phyloP scores from a whole-genome alignment of 2,888 invertebrate species.

The Oxycera nigricornis region DNA sequence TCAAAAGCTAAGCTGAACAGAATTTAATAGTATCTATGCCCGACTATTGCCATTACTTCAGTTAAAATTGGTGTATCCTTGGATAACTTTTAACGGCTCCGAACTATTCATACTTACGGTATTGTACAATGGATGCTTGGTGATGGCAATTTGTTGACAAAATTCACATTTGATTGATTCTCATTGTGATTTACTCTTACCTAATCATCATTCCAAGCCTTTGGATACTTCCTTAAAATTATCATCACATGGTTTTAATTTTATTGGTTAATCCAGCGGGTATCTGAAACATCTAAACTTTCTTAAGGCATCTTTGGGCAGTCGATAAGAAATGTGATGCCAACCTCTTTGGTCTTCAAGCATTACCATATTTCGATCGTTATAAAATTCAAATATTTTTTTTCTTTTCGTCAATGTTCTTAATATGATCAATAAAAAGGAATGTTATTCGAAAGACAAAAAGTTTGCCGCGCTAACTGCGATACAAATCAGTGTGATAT shows the following conservation, averaged over 20 bases:
- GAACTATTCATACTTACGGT: no score
- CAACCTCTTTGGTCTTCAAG: conserved; percentile 8
- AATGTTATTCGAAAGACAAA: background rate
- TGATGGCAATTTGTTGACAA: background rate
- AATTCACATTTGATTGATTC: background rate
- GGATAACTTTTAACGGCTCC: no score
- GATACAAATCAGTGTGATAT: conserved; percentile 36
- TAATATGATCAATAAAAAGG: background rate
- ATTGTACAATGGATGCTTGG: no score
- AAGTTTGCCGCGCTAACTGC: conserved; percentile 26
- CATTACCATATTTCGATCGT: conserved; percentile 27
- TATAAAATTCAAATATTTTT: background rate
- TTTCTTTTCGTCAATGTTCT: background rate
- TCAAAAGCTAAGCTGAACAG: no score
- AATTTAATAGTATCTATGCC: no score
- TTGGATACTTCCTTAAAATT: conserved; percentile 6
- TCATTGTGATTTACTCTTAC: background rate
- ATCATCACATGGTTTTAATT: conserved; percentile 2
- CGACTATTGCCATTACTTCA: no score
- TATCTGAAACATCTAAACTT: background rate
- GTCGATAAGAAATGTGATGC: conserved; percentile 4
- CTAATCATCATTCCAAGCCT: background rate
- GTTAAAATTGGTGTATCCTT: no score
- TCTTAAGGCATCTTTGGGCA: background rate
- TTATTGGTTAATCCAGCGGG: background rate